Percentiles rank a stretch among this genome's conserved stretches.
These are phyloP conservation scores for Sander lucioperca DNA, from an alignment of 2,113 vertebrate genomes.

Conservation along the genomic window DNA sequence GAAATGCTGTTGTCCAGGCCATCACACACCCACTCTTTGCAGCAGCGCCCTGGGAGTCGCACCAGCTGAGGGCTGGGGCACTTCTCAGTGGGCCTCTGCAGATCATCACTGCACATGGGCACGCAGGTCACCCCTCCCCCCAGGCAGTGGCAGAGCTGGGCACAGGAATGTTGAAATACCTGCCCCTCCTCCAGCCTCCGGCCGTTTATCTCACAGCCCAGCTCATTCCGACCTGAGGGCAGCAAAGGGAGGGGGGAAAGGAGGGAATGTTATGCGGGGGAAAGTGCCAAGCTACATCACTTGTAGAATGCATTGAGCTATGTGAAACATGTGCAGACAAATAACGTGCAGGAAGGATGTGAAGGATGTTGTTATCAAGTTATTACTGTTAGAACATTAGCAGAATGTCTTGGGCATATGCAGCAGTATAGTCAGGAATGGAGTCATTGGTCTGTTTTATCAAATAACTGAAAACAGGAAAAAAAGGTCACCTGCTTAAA, in stretches of 20 bases:
- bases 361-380: neutral
- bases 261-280: neutral
- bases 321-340: slow-evolving; percentile 9
- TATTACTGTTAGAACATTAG: neutral
- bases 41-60: slow-evolving; percentile 85
- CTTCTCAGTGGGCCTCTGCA: slow-evolving; percentile 82
- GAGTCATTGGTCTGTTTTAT: neutral
- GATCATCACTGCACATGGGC: slow-evolving; percentile 85
- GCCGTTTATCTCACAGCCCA: slow-evolving; percentile 85
- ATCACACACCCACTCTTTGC: slow-evolving; percentile 87
- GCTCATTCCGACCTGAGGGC: slow-evolving; percentile 78
- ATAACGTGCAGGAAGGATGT: neutral
- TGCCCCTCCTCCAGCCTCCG: slow-evolving; percentile 84
- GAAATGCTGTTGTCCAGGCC: slow-evolving; percentile 56
- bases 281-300: neutral
- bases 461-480: neutral
- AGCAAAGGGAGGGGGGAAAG: neutral
- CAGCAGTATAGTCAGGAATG: neutral
- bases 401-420: neutral
- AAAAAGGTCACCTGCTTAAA: neutral
- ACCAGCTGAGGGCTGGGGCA: slow-evolving; percentile 83
- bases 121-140: slow-evolving; percentile 86
- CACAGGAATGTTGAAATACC: slow-evolving; percentile 88
- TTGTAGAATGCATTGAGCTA: neutral
- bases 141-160: slow-evolving; percentile 82